A percentile compares a stretch with the other conserved stretches of the same genome.
These are phyloP conservation scores for Centroberyx gerrardi DNA, from an alignment of 2,797 vertebrate species.

Conservation along the genomic window DNA sequence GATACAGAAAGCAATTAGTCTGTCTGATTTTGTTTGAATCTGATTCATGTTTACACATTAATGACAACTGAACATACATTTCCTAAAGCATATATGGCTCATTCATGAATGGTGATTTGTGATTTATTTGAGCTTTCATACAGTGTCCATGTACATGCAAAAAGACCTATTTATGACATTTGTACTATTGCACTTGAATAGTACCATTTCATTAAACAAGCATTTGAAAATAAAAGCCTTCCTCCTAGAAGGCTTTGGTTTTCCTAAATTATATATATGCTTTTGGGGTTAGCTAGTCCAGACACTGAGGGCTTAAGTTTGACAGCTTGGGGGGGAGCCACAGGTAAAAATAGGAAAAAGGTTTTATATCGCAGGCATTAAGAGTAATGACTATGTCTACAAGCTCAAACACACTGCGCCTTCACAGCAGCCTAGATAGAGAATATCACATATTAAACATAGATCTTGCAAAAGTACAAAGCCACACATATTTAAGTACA, in stretches of 20 bases:
- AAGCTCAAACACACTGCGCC: constrained; percentile 23
- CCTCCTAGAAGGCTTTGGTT: constrained; percentile 29
- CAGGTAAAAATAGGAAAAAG: constrained; percentile 11
- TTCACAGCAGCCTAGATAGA: constrained; percentile 39
- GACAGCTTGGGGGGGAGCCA: constrained; percentile 22
- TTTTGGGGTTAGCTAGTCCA: constrained; percentile 14
- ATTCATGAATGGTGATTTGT: constrained; percentile 41
- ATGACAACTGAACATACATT: constrained; percentile 50
- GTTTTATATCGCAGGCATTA: constrained; percentile 27
- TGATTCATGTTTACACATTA: constrained; percentile 52
- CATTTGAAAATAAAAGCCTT: constrained; percentile 60
- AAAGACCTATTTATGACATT: neutral
- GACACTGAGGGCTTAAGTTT: neutral
- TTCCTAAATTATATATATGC: constrained; percentile 13
- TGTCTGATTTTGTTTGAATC: constrained; percentile 64
- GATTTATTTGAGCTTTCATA: constrained; percentile 42
- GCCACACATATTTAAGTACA: too few relatives aligned
- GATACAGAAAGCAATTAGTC: constrained; percentile 53
- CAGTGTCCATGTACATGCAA: neutral
- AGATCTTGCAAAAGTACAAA: too few relatives aligned
- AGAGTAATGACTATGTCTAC: constrained; percentile 16
- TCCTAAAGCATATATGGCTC: constrained; percentile 34
- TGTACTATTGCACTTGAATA: neutral
- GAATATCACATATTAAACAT: constrained; percentile 32
- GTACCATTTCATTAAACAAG: too few relatives aligned